Base-by-base conservation (phyloP, 2,888 invertebrate genomes). In the Drosophila paracracens region DNA sequence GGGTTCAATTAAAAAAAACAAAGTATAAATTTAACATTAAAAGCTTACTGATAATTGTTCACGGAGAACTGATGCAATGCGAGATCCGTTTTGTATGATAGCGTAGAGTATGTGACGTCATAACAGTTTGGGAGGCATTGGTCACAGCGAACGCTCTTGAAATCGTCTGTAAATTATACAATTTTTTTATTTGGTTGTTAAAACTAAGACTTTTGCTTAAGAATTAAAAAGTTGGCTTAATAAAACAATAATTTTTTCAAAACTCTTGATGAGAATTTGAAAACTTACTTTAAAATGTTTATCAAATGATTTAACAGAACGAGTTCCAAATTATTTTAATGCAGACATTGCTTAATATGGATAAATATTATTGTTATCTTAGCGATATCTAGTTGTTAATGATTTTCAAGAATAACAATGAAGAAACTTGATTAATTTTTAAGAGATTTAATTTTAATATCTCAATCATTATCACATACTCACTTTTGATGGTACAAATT, bases 41-140 rank as follows among this genome's bases (percentile, higher is more conserved):
- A 1, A 21, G 10, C 35, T 91, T 73, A 93, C 93, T 93, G 92
- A n/a, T 92, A 76, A 21, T 63, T 75, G 70, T 91, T 92, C 1
- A 93, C 80, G 0, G 93, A 93, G 43, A 80, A 91, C 57, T 90
- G 89, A 67, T 93, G 93, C 31, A 90, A 75, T 25, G 88, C 77
- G 3, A 93, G 72, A 74, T 92, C 92, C 6, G 93, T 92, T 79
- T 90, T 91, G 65, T 91, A 92, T 6, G 92, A 88, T 8, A 91
- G 74, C 1, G 91, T 92, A 8, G 91, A 89, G 50, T 93, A 93
- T 6, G 93, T 92, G 4, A 93, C 92, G 74, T 93, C 93, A 72
- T 93, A 91, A 66, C 93, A 93, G 62, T 93, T 93, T 4, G 93
- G 93, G 25, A 93, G 76, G 58, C 93, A 93, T 11, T 92, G 90